phyloP scores from a whole-genome alignment of 2,113 vertebrate genomes.

The Gracilinanus agilis region DNA sequence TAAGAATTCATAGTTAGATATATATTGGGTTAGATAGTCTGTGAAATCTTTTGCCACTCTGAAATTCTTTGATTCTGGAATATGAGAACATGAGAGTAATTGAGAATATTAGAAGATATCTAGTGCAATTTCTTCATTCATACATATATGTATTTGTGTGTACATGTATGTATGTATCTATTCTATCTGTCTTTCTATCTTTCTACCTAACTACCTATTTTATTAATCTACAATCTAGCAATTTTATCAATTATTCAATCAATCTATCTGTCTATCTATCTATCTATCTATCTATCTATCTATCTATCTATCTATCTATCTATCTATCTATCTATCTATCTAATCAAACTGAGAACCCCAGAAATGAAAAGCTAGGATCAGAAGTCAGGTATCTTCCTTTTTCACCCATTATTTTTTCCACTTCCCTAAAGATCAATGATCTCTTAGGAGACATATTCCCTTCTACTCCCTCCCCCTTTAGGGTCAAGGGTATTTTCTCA shows the following conservation, averaged over 20 bases:
- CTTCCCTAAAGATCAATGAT: not conserved
- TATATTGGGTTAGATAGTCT: not conserved
- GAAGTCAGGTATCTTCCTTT: not conserved
- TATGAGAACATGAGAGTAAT: not conserved
- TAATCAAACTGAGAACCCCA: no score
- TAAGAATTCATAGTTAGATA: not conserved
- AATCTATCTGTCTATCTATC: no score
- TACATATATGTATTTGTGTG: not conserved
- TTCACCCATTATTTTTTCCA: not conserved
- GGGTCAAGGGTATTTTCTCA: not conserved
- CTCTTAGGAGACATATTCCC: not conserved
- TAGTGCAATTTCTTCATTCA: not conserved
- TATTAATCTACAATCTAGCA: no score
- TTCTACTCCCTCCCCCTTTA: not conserved
- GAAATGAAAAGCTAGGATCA: not conserved
- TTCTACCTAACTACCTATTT: no score
- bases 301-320: no score
- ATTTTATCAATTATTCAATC: no score
- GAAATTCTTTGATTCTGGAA: not conserved
- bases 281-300: no score
- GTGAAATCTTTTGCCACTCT: not conserved
- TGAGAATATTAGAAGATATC: not conserved
- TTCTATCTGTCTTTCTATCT: no score
- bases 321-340: no score
- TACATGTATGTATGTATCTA: no score